Percentiles rank a stretch among this genome's conserved stretches.
Conservation (phyloP, 2,888 invertebrate genomes). For the Ornithoptera priamus region DNA sequence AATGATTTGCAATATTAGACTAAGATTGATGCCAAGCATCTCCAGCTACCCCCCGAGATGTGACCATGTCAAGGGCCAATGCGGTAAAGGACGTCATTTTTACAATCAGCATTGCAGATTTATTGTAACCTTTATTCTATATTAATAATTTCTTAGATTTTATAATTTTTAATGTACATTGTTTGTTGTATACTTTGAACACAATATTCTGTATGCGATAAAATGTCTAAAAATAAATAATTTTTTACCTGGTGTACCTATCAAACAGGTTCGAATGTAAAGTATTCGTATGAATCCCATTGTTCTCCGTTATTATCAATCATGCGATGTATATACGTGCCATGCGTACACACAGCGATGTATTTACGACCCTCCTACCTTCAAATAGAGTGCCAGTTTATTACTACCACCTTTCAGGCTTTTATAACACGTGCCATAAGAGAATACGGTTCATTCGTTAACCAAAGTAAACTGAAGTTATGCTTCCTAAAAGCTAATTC, state of each 20-base stretch:
- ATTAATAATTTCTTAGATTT: no score
- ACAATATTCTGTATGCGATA: no score
- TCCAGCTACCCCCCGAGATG: no score
- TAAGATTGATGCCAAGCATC: no score
- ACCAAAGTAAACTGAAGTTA: slow-evolving; percentile 2
- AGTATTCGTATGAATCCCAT: slow-evolving; percentile 14
- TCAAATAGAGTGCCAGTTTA: neutral
- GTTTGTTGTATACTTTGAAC: no score
- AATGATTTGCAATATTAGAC: no score
- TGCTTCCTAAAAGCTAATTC: slow-evolving; percentile 4
- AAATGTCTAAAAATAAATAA: no score
- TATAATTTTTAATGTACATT: no score
- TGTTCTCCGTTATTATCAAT: slow-evolving; percentile 11
- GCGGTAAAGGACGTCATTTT: no score
- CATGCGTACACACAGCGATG: neutral
- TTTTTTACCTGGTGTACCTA: neutral
- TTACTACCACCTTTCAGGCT: neutral
- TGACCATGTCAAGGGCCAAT: no score
- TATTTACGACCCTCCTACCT: neutral
- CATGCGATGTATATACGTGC: neutral
- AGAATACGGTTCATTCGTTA: neutral
- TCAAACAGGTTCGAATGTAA: slow-evolving; percentile 11
- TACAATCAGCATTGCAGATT: no score
- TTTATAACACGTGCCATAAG: neutral
- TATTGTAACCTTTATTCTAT: no score